Evolutionary conservation across 2,888 invertebrate species (phyloP).

Genomic region (Mimas tiliae): DNA sequence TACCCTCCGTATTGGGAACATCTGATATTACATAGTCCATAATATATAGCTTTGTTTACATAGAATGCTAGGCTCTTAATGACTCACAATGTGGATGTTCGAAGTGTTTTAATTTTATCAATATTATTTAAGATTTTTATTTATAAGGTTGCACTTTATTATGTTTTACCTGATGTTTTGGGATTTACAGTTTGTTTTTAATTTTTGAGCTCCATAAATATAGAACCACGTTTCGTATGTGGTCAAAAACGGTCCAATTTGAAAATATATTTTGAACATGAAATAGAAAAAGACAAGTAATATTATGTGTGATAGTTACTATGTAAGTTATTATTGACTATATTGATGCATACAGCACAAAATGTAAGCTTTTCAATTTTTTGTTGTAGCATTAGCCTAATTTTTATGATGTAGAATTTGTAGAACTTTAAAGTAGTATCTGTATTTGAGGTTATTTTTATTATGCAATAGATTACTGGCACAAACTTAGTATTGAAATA

Average conservation of each 20-base stretch:
- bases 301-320: neutral
- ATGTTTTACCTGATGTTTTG: neutral
- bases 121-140: neutral
- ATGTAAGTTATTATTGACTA: neutral
- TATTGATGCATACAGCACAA: neutral
- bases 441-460: neutral
- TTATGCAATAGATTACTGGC: neutral
- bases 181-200: neutral
- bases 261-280: neutral
- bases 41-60: neutral
- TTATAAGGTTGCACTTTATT: neutral
- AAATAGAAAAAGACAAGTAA: neutral
- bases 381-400: neutral
- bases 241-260: too few species aligned
- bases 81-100: neutral
- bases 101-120: neutral
- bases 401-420: neutral
- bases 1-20: neutral
- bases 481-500: neutral
- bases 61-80: neutral
- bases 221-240: too few species aligned
- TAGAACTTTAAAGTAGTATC: neutral
- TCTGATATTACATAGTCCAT: neutral
- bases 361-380: neutral
- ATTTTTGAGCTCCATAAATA: neutral